Base-by-base conservation (phyloP, 2,113 vertebrate genomes). In the Toxostoma redivivum region DNA sequence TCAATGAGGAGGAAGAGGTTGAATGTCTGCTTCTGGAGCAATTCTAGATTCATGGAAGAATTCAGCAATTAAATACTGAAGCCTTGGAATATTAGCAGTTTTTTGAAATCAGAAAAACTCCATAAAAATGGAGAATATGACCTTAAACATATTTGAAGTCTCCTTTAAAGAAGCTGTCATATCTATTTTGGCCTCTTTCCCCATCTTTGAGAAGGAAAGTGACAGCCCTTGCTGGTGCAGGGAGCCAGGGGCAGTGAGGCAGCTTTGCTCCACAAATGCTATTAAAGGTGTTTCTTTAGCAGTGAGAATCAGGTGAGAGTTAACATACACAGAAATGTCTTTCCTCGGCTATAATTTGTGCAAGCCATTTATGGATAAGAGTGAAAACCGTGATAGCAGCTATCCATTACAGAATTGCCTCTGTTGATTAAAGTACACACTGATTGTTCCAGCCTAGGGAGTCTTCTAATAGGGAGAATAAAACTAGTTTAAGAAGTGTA, bases 231-330 rank as follows among this genome's bases (percentile, higher is more conserved):
- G 37, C 42, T 83, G 38, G 21, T 77, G 73, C 40, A 33, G 56
- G 27, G 61, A 93, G 82, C 51, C 80, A 90, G 72, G 86, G 88
- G 72, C 67, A 74, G 31, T 25, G 35, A 92, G 85, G 67, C 31
- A 64, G 38, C 24, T 85, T 88, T 73, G 64, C 64, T 93, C 72
- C 48, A 56, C 60, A 56, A 80, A 83, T 77, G 71, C 35, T 60
- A 38, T 50, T 70, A 45, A 92, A 95, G 85, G 81, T 93, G 71
- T 93, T 95, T 87, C 93, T 92, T 94, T 56, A 82, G 45, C 54
- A 80, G 47, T 28, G 76, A 84, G 80, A 94, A 88, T 81, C 72
- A 92, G 48, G 88, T 88, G 67, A 47, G 78, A 74, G 67, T 77
- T 77, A 77, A 22, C 64, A 74, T 62, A 88, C 38, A 88, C 9